phyloP scores from a whole-genome alignment of 1,140 invertebrate species.

The Ylistrum balloti region DNA sequence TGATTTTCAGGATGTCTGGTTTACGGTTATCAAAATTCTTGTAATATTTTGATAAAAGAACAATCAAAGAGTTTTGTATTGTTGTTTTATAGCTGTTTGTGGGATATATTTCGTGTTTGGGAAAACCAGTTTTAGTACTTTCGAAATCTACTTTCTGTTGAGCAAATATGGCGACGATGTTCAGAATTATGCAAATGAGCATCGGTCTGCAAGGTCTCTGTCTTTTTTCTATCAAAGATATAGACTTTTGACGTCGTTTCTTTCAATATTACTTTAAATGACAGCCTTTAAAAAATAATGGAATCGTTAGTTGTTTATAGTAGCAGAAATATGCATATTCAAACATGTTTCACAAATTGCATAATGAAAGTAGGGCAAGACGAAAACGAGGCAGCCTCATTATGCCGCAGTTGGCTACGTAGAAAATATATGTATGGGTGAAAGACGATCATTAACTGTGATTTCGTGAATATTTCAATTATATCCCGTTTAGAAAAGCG shows the following conservation, averaged over 20 bases:
- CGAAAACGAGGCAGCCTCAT: constrained; percentile 37
- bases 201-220: background rate
- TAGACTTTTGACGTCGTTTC: background rate
- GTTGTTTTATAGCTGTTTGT: background rate
- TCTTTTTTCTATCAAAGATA: background rate
- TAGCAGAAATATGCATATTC: background rate
- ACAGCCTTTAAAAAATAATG: background rate
- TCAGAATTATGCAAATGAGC: constrained; percentile 32
- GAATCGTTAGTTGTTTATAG: background rate
- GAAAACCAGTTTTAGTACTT: constrained; percentile 27
- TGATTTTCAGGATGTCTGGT: background rate
- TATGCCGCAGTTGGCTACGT: constrained; percentile 18
- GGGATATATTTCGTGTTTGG: background rate
- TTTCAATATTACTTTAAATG: background rate
- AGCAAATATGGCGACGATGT: constrained; percentile 16
- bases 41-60: background rate
- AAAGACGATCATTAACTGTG: background rate
- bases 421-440: background rate
- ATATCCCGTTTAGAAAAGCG: background rate
- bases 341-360: constrained; percentile 1
- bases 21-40: background rate
- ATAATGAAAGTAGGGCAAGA: constrained; percentile 27
- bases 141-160: constrained; percentile 38
- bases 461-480: background rate
- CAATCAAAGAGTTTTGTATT: background rate